These are phyloP conservation scores for Schizaphis graminum DNA, from an alignment of 2,888 invertebrate species.

Conservation along the genomic window DNA sequence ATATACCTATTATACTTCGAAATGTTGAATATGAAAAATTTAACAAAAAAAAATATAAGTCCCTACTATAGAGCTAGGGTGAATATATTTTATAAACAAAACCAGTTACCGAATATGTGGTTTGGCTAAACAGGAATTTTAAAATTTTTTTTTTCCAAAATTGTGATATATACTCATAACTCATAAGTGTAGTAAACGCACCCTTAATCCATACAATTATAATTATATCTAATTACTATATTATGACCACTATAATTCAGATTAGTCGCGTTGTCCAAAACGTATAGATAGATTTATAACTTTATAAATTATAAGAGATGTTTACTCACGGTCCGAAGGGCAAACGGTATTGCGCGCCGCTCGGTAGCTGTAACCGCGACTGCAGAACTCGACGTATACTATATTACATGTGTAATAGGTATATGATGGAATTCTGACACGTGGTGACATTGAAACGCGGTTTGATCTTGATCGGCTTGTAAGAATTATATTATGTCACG, in stretches of 20 bases:
- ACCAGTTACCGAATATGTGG: background rate
- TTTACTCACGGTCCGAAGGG: background rate
- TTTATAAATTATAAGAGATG: background rate
- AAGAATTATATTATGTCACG: background rate
- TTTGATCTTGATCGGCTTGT: background rate
- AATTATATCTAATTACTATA: background rate
- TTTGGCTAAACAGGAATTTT: background rate
- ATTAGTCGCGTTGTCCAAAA: background rate
- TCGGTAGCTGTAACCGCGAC: background rate
- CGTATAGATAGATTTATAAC: background rate
- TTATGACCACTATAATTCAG: background rate
- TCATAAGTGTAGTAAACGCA: background rate
- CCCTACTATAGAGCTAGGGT: background rate
- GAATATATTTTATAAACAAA: background rate
- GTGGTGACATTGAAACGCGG: background rate
- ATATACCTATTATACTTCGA: background rate
- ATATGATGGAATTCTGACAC: background rate
- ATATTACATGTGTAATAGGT: background rate
- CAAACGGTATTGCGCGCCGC: background rate
- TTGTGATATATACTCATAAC: background rate
- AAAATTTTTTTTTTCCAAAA: background rate
- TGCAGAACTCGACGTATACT: background rate
- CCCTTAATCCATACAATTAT: background rate
- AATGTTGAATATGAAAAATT: background rate
- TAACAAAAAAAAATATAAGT: background rate